A percentile compares a stretch with the other conserved stretches of the same genome.
phyloP scores from a whole-genome alignment of 2,888 invertebrate species.

The Holacanthella duospinosa region DNA sequence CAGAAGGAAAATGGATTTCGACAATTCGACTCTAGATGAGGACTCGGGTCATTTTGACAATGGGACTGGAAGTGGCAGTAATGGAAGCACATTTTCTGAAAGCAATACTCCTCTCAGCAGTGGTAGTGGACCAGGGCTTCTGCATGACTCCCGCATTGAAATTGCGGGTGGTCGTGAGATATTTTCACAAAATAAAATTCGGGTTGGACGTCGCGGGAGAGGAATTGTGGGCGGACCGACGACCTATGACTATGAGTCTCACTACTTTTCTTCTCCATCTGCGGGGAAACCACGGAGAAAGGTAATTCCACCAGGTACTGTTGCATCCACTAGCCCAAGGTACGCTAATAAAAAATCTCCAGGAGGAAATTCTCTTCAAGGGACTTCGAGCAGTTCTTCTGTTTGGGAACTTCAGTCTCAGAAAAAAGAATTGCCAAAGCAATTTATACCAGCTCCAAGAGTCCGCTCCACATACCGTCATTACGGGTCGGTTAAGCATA shows the following conservation, averaged over 20 bases:
- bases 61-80: conserved; percentile 23
- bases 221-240: not conserved
- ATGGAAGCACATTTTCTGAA: conserved; percentile 11
- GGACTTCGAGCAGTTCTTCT: not conserved
- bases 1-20: conserved; percentile 30
- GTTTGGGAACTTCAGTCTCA: conserved; percentile 1
- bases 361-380: not conserved
- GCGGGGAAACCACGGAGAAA: not conserved
- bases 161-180: conserved; percentile 73
- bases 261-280: not conserved
- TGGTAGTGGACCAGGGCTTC: conserved; percentile 18
- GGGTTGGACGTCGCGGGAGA: conserved; percentile 51
- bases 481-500: not conserved
- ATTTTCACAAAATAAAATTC: conserved; percentile 69
- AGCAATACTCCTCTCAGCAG: not conserved
- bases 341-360: not conserved
- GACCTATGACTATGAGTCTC: not conserved
- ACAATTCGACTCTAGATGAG: conserved; percentile 17
- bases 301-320: not conserved
- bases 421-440: not conserved
- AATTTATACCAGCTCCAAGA: not conserved
- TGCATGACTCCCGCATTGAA: conserved; percentile 46
- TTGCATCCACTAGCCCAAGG: not conserved
- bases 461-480: not conserved
- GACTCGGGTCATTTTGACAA: conserved; percentile 28